Base-by-base conservation (phyloP, 2,797 vertebrate genomes). In the Pristis pectinata region DNA sequence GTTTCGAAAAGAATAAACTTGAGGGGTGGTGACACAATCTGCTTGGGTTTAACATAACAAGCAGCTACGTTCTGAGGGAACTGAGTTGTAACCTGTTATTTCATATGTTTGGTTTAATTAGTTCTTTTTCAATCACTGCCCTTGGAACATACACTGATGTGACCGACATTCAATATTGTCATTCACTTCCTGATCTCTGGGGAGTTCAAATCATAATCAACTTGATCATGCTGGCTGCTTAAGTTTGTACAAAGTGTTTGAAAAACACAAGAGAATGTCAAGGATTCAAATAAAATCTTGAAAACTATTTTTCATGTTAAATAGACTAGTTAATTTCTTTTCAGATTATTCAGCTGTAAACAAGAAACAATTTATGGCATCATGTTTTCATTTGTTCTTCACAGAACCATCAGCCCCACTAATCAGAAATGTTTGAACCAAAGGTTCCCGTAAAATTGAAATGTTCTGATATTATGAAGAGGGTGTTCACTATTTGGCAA, bases 401-500 rank as follows among this genome's bases (percentile, higher is more conserved):
- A n/a, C 10, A 53, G 13, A 94, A 94, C 44, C 30, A 53, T 74
- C 67, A 74, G 24, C 22, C 64, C 34, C 41, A 53, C 70, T 74
- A 94, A 94, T 74, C 70, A 72, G 27, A 41, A 74, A 34, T 56
- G 44, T 76, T 94, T 94, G 74, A 94, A 56, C 27, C 72, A 24
- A 74, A 72, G 41, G 7, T 76, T 34, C 70, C 41, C 44, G 49
- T 49, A 94, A 74, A 94, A 53, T 72, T 94, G 67, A 49, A 94
- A 70, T 92, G 10, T 94, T 74, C 70, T 53, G 53, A 94, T 74
- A 56, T 94, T 94, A 76, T 94, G 92, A 94, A n/a, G 72, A 76
- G 44, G 41, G 67, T 94, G 70, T 94, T 94, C 92, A 53, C 19
- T 44, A 72, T 93, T 49, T 94, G 41, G 92, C 53, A 74, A 94